Evolutionary conservation across 2,113 vertebrate genomes (phyloP).

Genomic region (Hippocampus barbouri): DNA sequence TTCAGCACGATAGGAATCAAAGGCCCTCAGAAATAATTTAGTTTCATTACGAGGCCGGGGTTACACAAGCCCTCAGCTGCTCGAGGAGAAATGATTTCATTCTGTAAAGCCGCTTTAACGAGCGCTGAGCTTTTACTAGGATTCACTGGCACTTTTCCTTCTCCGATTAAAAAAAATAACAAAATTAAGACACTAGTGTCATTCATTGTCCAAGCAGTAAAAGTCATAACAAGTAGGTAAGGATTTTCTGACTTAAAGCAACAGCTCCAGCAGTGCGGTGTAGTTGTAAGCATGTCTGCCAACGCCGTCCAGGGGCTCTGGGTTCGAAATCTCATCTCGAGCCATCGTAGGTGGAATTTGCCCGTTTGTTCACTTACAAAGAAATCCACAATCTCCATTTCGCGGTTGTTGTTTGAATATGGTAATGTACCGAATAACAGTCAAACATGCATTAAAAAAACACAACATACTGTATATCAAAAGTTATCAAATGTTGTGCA

Average conservation of each 20-base stretch:
- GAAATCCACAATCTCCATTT: no score
- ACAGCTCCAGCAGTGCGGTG: not conserved
- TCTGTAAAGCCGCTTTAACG: conserved; percentile 13
- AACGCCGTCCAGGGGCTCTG: not conserved
- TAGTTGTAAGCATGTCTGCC: not conserved
- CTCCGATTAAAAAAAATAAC: not conserved
- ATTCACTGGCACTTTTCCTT: conserved; percentile 1
- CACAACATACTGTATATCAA: no score
- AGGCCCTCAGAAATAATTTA: conserved; percentile 33
- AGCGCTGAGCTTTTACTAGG: conserved; percentile 27
- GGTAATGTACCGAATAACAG: no score
- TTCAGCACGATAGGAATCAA: conserved; percentile 23
- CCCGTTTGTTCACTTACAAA: no score
- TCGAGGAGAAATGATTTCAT: conserved; percentile 52
- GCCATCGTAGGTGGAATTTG: not conserved
- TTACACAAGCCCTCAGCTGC: conserved; percentile 41
- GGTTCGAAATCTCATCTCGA: not conserved
- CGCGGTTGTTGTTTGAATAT: no score
- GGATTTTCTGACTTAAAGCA: not conserved
- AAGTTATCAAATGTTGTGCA: no score
- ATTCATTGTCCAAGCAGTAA: not conserved
- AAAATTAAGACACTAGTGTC: not conserved
- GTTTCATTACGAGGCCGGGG: conserved; percentile 22
- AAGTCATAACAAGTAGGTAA: not conserved
- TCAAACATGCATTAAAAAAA: no score